Percentiles rank a stretch among this genome's conserved stretches.
These are phyloP conservation scores for Choloepus hoffmanni DNA, from an alignment of 2,113 vertebrate species.

Conservation along the genomic window DNA sequence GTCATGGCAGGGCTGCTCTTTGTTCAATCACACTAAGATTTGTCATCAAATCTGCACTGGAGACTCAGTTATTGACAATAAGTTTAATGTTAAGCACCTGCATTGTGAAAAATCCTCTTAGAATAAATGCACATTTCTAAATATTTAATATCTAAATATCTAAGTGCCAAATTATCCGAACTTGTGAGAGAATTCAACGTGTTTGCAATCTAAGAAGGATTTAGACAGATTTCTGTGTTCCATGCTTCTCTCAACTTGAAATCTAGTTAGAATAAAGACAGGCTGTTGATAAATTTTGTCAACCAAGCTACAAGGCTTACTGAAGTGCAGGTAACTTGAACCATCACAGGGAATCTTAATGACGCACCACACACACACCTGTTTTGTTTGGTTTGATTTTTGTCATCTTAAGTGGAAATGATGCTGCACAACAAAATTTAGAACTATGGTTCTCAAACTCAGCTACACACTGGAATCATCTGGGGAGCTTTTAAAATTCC, in stretches of 20 bases:
- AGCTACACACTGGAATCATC: background rate
- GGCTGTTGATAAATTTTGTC: background rate
- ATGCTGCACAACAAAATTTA: background rate
- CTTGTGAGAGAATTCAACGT: background rate
- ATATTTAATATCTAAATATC: no score
- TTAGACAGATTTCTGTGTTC: background rate
- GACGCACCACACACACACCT: background rate
- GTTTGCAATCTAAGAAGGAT: background rate
- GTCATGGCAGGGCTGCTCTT: background rate
- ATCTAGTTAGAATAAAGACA: background rate
- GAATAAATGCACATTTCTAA: background rate
- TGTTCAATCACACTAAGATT: background rate
- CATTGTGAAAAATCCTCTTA: background rate
- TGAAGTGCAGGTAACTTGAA: background rate
- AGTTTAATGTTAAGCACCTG: background rate
- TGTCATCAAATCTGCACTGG: background rate
- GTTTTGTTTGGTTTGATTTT: background rate
- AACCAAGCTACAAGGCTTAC: conserved; percentile 7
- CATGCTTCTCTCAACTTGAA: background rate
- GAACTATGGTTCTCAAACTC: conserved; percentile 16
- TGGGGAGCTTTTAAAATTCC: background rate
- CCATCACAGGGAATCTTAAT: conserved; percentile 30
- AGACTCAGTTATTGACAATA: background rate
- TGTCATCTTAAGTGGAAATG: background rate
- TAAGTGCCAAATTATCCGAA: background rate